Evolutionary conservation across 2,888 invertebrate genomes (phyloP).

Genomic region (Parochlus steinenii): DNA sequence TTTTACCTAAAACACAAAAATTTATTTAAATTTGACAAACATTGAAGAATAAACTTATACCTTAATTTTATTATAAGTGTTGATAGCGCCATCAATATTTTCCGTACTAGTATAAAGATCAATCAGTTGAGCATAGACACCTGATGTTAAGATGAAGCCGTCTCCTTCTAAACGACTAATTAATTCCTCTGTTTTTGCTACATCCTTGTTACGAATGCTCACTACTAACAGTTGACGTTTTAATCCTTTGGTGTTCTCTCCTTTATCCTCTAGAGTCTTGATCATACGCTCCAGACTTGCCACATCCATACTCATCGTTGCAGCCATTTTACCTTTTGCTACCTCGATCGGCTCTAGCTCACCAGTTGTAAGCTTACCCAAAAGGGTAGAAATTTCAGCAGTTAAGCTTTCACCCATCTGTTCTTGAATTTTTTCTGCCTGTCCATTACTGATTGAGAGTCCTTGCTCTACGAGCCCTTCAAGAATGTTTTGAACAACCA

Average conservation of each 20-base stretch:
- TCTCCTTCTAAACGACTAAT: conserved; percentile 40
- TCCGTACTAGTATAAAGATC: conserved; percentile 46
- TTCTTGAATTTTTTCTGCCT: conserved; percentile 46
- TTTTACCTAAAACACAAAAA: too few relatives aligned
- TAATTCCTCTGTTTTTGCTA: conserved; percentile 39
- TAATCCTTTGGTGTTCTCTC: conserved; percentile 37
- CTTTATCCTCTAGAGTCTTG: conserved; percentile 36
- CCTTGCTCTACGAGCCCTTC: conserved; percentile 42
- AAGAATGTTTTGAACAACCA: conserved; percentile 35
- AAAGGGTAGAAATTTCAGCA: conserved; percentile 39
- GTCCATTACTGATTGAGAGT: conserved; percentile 40
- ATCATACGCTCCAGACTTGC: conserved; percentile 41
- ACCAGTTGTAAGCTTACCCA: conserved; percentile 46
- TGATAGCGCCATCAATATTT: conserved; percentile 43
- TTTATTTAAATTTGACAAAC: too few relatives aligned
- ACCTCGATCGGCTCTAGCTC: conserved; percentile 37
- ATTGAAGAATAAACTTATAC: too few relatives aligned
- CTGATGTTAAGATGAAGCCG: conserved; percentile 38
- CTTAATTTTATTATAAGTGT: conserved; percentile 34
- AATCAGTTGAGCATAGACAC: conserved; percentile 44
- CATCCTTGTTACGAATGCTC: conserved; percentile 45
- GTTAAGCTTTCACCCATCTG: conserved; percentile 48
- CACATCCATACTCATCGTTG: conserved; percentile 22
- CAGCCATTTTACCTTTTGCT: conserved; percentile 20
- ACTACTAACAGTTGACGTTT: conserved; percentile 42